Evolutionary conservation across 2,888 invertebrate genomes (phyloP).

Genomic region (Synergus japonicus): DNA sequence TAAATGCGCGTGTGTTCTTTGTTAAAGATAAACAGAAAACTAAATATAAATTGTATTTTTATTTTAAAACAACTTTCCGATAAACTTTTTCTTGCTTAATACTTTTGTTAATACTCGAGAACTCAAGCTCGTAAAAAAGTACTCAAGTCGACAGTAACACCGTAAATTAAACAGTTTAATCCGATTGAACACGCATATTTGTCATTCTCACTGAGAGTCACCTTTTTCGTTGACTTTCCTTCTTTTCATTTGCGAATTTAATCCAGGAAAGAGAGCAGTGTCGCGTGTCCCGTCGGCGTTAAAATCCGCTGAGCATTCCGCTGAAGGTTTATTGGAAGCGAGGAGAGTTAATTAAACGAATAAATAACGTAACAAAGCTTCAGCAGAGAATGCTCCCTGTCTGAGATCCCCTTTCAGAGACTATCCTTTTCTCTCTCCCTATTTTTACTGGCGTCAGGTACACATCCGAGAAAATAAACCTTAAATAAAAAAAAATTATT

Average conservation of each 20-base stretch:
- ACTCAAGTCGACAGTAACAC: neutral
- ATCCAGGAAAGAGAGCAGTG: conserved; percentile 59
- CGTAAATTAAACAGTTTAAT: conserved; percentile 4
- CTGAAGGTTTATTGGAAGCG: conserved; percentile 68
- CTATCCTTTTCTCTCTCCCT: conserved; percentile 39
- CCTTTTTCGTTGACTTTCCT: conserved; percentile 20
- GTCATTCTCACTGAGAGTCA: neutral
- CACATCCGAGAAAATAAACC: conserved; percentile 5
- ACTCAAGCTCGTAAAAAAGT: neutral
- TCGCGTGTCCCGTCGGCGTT: conserved; percentile 66
- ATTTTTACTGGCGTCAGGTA: conserved; percentile 10
- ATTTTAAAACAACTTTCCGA: neutral
- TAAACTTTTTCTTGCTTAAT: neutral
- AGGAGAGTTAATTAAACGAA: conserved; percentile 74
- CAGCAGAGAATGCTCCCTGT: conserved; percentile 49
- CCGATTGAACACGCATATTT: conserved; percentile 13
- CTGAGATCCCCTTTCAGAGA: conserved; percentile 60
- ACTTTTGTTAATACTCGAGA: neutral
- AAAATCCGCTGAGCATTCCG: conserved; percentile 62
- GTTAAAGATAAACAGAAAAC: too few species aligned
- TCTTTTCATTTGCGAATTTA: conserved; percentile 56
- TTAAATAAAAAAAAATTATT: neutral
- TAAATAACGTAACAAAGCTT: conserved; percentile 74
- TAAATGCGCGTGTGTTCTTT: too few species aligned
- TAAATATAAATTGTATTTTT: too few species aligned